Percentiles rank a stretch among this genome's conserved stretches.
Evolutionary conservation across 2,888 invertebrate genomes (phyloP).

Genomic region (Neocrepidodera transversa): DNA sequence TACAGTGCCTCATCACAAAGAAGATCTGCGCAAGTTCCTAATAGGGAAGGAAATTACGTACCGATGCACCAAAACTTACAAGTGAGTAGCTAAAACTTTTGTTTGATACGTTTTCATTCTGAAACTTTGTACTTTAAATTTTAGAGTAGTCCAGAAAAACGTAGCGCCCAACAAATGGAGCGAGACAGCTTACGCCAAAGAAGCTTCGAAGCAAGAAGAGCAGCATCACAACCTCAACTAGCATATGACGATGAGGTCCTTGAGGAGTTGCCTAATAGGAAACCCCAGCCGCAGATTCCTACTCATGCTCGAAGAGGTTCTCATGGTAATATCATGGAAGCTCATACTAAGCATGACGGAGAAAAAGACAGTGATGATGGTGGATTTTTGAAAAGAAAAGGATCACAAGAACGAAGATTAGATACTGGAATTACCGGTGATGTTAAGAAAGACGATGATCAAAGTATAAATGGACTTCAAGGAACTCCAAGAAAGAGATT

Average conservation of each 20-base stretch:
- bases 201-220: constrained; percentile 67
- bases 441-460: constrained; percentile 41
- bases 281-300: constrained; percentile 57
- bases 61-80: constrained; percentile 41
- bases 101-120: too few relatives aligned
- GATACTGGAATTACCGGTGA: constrained; percentile 35
- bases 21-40: constrained; percentile 33
- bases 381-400: constrained; percentile 65
- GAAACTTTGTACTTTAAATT: constrained; percentile 21
- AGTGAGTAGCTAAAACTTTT: too few relatives aligned
- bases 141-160: constrained; percentile 58
- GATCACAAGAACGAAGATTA: constrained; percentile 51
- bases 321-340: constrained; percentile 68
- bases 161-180: constrained; percentile 70
- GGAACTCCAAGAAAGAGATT: constrained; percentile 55
- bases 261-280: constrained; percentile 41
- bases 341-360: constrained; percentile 39
- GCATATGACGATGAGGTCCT: constrained; percentile 62
- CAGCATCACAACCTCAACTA: constrained; percentile 74
- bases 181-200: constrained; percentile 66
- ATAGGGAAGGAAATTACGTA: constrained; percentile 51
- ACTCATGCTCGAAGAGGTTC: constrained; percentile 63
- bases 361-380: constrained; percentile 62
- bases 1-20: constrained; percentile 49
- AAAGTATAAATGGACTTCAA: constrained; percentile 52